Evolutionary conservation across 1,140 invertebrate genomes (phyloP), one percentile per base, ranked within the genome.

Genomic region (Orchesella cincta): DNA sequence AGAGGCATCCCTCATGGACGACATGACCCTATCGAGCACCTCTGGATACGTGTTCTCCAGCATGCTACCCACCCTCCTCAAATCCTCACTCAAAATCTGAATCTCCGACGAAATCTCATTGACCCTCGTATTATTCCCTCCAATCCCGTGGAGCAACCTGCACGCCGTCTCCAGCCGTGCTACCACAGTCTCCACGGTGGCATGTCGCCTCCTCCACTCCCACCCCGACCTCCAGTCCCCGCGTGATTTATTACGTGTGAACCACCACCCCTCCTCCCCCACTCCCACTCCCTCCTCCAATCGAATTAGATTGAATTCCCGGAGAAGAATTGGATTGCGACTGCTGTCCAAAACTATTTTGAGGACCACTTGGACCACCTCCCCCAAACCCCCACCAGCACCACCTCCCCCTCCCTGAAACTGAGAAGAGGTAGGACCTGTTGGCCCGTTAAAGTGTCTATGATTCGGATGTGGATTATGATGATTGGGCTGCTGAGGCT

Each of bases 11-110:
- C 81, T 54, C 81, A 82, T 82, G 16, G 79, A 80, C 36, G 72
- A 64, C 79, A 82, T 82, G 18, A 80, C 79, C 26, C 79, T 35
- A 64, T 82, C 81, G 5, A 82, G 76, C 1, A 80, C 79, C 70
- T 82, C 81, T 18, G 81, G 79, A 75, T 82, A 82, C 16, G 77
- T 31, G 18, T 73, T 51, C 73, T 82, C 81, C 35, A 82, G 57
- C 26, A 77, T 72, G 33, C 79, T 77, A 31, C 81, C 81, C 52
- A 80, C 77, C 18, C 76, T 35, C 28, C 77, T 34, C 5, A 82
- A 39, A 46, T 82, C 81, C 71, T 82, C 79, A 18, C 72, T 71
- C 23, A 82, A 57, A n/a, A 82, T 79, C 73, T 73, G 76, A 57
- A 80, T 80, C 35, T 82, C 81, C 26, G n/a, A 16, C 16, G 73